Evolutionary conservation across 1,140 invertebrate species (phyloP).

Genomic region (Pantala flavescens): DNA sequence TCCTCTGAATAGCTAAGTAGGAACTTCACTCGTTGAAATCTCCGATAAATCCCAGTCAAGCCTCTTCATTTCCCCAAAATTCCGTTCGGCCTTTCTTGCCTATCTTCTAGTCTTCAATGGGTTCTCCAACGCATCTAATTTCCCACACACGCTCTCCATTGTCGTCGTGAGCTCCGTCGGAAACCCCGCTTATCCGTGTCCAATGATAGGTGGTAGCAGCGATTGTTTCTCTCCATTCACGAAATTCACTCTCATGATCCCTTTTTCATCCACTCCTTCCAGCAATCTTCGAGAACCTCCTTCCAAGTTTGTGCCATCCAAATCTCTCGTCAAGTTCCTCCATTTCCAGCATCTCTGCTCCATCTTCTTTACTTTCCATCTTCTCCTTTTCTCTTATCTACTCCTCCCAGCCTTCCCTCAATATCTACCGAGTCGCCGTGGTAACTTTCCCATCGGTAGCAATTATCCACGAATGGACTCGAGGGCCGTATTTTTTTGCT

Average conservation of each 20-base stretch:
- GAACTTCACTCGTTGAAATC: no score
- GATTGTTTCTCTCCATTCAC: neutral
- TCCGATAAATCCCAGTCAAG: no score
- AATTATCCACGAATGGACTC: conserved; percentile 5
- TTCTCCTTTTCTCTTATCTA: neutral
- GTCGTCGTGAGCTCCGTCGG: neutral
- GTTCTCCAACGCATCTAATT: neutral
- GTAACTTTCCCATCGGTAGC: conserved; percentile 7
- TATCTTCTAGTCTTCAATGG: no score
- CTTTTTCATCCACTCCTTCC: neutral
- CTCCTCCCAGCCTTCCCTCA: neutral
- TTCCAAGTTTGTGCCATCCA: no score
- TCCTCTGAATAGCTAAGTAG: no score
- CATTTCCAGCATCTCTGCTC: neutral
- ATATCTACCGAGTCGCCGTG: neutral
- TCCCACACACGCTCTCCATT: neutral
- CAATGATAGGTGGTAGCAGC: neutral
- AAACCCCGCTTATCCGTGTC: neutral
- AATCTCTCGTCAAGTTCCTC: neutral
- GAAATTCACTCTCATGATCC: neutral
- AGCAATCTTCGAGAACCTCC: no score
- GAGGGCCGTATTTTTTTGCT: neutral
- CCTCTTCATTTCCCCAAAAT: no score
- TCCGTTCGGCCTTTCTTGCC: no score
- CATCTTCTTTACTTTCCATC: neutral